A percentile compares a stretch with the other conserved stretches of the same genome.
phyloP scores from a whole-genome alignment of 1,140 invertebrate species.

The Popillia japonica region DNA sequence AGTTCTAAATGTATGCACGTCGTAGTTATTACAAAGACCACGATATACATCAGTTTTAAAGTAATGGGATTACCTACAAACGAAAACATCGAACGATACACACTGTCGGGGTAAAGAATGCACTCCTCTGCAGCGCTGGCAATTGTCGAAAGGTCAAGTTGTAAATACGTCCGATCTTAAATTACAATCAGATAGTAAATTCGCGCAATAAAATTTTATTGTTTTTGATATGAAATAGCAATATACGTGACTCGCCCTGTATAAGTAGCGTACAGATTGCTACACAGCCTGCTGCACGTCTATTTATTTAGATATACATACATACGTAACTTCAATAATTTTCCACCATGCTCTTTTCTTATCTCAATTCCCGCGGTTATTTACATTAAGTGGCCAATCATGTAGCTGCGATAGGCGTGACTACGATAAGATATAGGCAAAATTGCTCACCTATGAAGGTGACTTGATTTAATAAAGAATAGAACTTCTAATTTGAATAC shows the following conservation, averaged over 20 bases:
- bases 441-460: background rate
- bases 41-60: constrained; percentile 12
- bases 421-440: background rate
- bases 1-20: constrained; percentile 19
- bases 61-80: constrained; percentile 9
- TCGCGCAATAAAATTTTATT: constrained; percentile 30
- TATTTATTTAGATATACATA: constrained; percentile 26
- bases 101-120: constrained; percentile 17
- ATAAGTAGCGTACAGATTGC: constrained; percentile 11
- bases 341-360: background rate
- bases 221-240: constrained; percentile 11
- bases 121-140: background rate
- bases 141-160: constrained; percentile 3
- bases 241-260: constrained; percentile 2
- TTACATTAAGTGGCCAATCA: background rate
- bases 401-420: background rate
- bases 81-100: background rate
- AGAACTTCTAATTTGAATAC: background rate
- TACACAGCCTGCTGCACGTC: background rate
- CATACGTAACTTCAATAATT: constrained; percentile 12
- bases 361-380: constrained; percentile 13
- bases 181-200: constrained; percentile 32
- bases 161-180: background rate
- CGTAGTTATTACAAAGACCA: background rate
- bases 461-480: background rate